A percentile compares a stretch with the other conserved stretches of the same genome.
These are phyloP conservation scores for Orussus abietinus DNA, from an alignment of 1,140 invertebrate genomes.

Conservation along the genomic window DNA sequence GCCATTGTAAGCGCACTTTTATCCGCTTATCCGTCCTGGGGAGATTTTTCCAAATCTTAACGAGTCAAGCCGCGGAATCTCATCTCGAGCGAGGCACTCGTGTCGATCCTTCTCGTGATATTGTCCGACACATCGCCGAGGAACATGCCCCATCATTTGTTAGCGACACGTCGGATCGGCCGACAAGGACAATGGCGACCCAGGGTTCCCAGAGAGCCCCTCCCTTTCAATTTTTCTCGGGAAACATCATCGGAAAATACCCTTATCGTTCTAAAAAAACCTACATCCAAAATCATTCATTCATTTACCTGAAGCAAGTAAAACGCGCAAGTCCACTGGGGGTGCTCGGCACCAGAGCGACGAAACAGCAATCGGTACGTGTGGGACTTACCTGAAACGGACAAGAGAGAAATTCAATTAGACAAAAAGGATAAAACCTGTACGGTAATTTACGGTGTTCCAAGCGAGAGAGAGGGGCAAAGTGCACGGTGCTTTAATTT, in stretches of 20 bases:
- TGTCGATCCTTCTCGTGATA: conserved; percentile 29
- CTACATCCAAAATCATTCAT: too few relatives aligned
- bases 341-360: too few relatives aligned
- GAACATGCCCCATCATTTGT: conserved; percentile 36
- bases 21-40: conserved; percentile 1
- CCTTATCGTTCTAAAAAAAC: too few relatives aligned
- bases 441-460: too few relatives aligned
- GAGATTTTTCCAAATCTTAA: conserved; percentile 26
- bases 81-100: conserved; percentile 10
- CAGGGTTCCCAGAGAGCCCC: too few relatives aligned
- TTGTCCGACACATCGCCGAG: conserved; percentile 27
- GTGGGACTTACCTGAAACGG: conserved; percentile 16
- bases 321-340: too few relatives aligned
- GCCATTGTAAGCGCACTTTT: not conserved
- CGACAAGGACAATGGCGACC: conserved; percentile 25
- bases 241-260: too few relatives aligned
- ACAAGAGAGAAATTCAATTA: conserved; percentile 6
- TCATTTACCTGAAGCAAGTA: too few relatives aligned
- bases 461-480: too few relatives aligned
- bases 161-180: conserved; percentile 22
- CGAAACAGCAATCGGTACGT: too few relatives aligned
- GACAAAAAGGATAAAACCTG: not conserved
- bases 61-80: conserved; percentile 21
- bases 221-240: too few relatives aligned
- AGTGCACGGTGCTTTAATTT: too few relatives aligned